Conservation (phyloP, 92 coral and sea anemone species). For the Meandrina meandrites region DNA sequence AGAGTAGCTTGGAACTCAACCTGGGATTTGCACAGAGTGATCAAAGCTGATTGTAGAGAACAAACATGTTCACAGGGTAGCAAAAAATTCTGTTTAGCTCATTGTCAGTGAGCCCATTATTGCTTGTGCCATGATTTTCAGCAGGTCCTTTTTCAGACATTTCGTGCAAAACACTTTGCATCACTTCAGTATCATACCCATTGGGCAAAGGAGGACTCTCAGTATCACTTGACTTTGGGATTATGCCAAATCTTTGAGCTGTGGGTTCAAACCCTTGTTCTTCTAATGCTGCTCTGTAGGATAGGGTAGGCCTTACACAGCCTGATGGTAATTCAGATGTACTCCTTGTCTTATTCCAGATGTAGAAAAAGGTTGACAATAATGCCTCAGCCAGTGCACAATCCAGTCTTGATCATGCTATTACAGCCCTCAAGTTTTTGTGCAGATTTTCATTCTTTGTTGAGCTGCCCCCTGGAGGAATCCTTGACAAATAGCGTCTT, state of each 20-base stretch:
- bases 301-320: constrained; percentile 43
- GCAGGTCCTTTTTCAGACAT: constrained; percentile 11
- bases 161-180: constrained; percentile 44
- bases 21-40: constrained; percentile 50
- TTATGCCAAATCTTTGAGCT: constrained; percentile 52
- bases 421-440: constrained; percentile 51
- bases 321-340: constrained; percentile 22
- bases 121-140: constrained; percentile 13
- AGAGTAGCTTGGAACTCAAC: constrained; percentile 42
- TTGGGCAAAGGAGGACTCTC: constrained; percentile 17
- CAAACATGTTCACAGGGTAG: constrained; percentile 50
- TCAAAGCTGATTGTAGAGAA: constrained; percentile 37
- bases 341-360: constrained; percentile 61
- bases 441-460: constrained; percentile 52
- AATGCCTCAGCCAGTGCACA: constrained; percentile 50
- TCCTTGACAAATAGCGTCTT: constrained; percentile 61
- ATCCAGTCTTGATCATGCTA: constrained; percentile 48
- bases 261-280: constrained; percentile 53
- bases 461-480: constrained; percentile 63
- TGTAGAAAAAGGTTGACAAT: constrained; percentile 51
- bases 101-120: constrained; percentile 28
- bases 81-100: constrained; percentile 32
- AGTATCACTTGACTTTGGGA: constrained; percentile 42
- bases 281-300: constrained; percentile 52
- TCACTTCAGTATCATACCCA: constrained; percentile 45